Base-by-base conservation (phyloP, 2,797 vertebrate genomes). In the Sphaeramia orbicularis region DNA sequence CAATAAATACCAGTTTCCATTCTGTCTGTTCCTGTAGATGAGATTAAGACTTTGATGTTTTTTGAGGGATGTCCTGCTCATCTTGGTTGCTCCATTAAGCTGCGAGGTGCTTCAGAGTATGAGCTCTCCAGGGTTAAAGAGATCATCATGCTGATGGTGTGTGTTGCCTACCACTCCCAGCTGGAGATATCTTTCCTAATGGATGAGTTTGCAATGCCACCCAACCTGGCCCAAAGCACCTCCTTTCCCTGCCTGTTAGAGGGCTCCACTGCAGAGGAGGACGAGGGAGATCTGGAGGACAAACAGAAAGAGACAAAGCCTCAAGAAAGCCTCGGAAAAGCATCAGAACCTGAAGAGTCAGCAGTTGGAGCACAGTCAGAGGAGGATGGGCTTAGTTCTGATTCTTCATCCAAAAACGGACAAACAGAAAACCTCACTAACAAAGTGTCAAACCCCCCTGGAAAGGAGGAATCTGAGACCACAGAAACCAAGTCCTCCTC, bases 201-300 rank as follows among this genome's bases (percentile, higher is more conserved):
- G 98, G 98, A 99, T 50, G 98, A 99, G 80, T 99, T 99, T 70
- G 98, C 98, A 36, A 99, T 99, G 98, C 98, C 98, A 0, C 98
- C 98, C 30, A 96, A 94, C 41, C 77, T 97, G 59, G 78, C 91
- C 10, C 95, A 95, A 71, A 96, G 92, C 57, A 61, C 91, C 52
- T 97, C 96, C 2, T 96, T 98, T 78, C 95, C 95, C 14, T 96
- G 94, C 71, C 91, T 98, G 68, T 93, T 96, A 71, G 97, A 98
- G 61, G 87, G 81, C 2, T 14, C 65, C 5, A 47, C 77, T 1
- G 91, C 84, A 0, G 94, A 92, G 4, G 84, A 84, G n/a, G 90
- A 80, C 24, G 79, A 80, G 7, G 52, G 19, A 5, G 73, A 84
- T 1, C 71, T 73, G 14, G 83, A 76, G 10, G 67, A n/a, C 11